phyloP scores from a whole-genome alignment of 2,888 invertebrate genomes.

The Cryptops parisi region DNA sequence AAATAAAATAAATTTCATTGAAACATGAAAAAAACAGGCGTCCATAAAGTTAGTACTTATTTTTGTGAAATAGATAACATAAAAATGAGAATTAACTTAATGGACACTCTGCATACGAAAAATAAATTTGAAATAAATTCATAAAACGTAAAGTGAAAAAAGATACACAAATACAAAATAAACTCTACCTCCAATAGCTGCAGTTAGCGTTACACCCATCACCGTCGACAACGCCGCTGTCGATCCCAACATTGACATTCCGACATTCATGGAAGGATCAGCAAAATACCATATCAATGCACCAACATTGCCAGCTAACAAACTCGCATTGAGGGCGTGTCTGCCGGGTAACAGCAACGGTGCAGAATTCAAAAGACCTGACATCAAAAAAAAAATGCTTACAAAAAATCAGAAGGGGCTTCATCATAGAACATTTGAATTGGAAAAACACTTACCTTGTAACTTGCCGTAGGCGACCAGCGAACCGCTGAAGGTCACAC shows the following conservation, averaged over 20 bases:
- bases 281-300: constrained; percentile 55
- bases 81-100: too few relatives aligned
- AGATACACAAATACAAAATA: too few relatives aligned
- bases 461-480: constrained; percentile 41
- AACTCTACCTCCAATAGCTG: constrained; percentile 77
- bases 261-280: constrained; percentile 47
- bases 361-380: constrained; percentile 57
- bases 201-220: constrained; percentile 74
- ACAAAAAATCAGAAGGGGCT: not conserved
- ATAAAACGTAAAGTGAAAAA: too few relatives aligned
- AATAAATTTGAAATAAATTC: too few relatives aligned
- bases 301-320: constrained; percentile 53
- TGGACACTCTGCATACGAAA: too few relatives aligned
- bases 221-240: constrained; percentile 61
- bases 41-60: too few relatives aligned
- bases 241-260: constrained; percentile 55
- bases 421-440: too few relatives aligned
- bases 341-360: constrained; percentile 67
- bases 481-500: constrained; percentile 63
- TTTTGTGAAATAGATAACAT: too few relatives aligned
- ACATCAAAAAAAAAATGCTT: not conserved
- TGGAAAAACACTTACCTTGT: constrained; percentile 35
- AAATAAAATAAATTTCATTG: too few relatives aligned
- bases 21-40: too few relatives aligned
- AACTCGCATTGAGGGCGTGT: constrained; percentile 55